Evolutionary conservation across 2,113 vertebrate species (phyloP).

Genomic region (Gasterosteus aculeatus): DNA sequence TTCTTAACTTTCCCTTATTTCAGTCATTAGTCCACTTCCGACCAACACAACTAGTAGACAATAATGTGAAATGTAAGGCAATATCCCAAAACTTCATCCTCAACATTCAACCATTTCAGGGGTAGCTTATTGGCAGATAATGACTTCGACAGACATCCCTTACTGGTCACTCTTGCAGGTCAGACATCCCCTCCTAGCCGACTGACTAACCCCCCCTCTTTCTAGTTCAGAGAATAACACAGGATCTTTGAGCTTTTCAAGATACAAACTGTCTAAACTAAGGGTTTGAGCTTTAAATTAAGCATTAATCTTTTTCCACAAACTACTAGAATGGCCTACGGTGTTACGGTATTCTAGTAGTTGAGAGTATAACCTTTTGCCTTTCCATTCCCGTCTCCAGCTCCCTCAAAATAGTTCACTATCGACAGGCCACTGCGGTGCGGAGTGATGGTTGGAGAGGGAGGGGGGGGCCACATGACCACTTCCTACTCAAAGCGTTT

Average conservation of each 20-base stretch:
- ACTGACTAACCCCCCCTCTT: not conserved
- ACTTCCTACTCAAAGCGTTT: conserved; percentile 43
- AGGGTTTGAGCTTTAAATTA: not conserved
- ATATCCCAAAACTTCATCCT: no score
- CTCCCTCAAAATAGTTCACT: conserved; percentile 66
- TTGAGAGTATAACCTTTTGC: conserved; percentile 18
- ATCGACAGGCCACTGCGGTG: conserved; percentile 59
- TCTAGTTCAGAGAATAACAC: not conserved
- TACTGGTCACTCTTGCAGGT: not conserved
- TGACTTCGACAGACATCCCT: not conserved
- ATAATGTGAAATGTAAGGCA: not conserved
- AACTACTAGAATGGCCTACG: no score
- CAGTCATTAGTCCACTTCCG: not conserved
- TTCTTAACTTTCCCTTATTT: not conserved
- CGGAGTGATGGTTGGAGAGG: conserved; percentile 43
- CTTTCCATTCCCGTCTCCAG: conserved; percentile 19
- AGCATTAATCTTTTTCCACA: no score
- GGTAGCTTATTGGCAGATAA: not conserved
- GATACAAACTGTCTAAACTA: not conserved
- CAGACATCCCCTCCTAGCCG: not conserved
- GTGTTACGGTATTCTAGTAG: not conserved
- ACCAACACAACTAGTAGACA: not conserved
- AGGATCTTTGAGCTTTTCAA: not conserved
- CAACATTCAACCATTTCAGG: not conserved
- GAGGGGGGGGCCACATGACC: conserved; percentile 30